Base-by-base conservation (phyloP, 2,113 vertebrate species). In the human region DNA sequence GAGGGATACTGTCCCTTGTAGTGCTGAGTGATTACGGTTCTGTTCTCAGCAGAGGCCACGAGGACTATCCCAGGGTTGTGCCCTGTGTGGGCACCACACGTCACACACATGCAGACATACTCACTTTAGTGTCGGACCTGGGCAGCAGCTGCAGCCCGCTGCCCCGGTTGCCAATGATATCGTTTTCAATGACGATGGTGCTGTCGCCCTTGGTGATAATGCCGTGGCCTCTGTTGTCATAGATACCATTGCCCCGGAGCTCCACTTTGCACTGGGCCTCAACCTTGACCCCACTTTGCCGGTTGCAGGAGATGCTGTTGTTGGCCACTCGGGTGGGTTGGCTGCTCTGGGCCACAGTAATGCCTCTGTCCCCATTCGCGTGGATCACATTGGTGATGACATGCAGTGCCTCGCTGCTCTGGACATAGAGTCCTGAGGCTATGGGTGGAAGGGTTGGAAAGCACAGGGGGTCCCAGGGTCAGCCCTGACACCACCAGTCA, bases 371-470 rank as follows among this genome's bases (percentile, higher is more conserved):
- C 0, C 92, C 97, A 80, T 99, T 99, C 79, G 98, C 97, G 0
- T 99, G 99, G 76, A 99, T 98, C 3, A 99, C 98, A 1, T 99
- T 99, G 38, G 99, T 98, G 1, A 99, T 94, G 27, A 99, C 92
- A 4, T 99, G 99, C 89, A 99, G 98, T 0, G 98, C 98, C 97
- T 99, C 98, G 0, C 98, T 99, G 99, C 99, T 99, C 97, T 99
- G 99, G 94, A 99, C 97, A 0, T 99, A 99, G 68, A 99, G 97
- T 79, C 99, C 99, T 0, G 99, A 99, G 6, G 99, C 99, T 99
- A 84, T n/a, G 17, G 87, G 76, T 9, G 25, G 83, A 78, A 32
- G 35, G 45, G 52, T 18, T 8, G 55, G 79, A 81, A 79, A 80
- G 45, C 43, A 35, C 9, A 43, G 40, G 43, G 23, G 64, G 72